Base-by-base conservation (phyloP, 2,113 vertebrate genomes). In the Tyto alba region DNA sequence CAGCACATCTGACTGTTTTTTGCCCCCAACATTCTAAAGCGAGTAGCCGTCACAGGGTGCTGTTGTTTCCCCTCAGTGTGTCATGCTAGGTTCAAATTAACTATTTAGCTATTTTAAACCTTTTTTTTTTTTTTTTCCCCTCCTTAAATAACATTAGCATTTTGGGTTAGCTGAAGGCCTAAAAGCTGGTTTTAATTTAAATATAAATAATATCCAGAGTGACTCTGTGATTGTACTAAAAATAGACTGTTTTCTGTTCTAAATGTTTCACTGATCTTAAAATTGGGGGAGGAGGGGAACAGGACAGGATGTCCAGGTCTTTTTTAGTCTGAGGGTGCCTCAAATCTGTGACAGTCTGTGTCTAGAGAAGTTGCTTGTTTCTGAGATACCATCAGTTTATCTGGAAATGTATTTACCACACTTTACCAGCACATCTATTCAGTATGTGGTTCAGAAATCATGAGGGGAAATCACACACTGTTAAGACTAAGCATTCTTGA, bases 401-500 rank as follows among this genome's bases (percentile, higher is more conserved):
- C 97, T 98, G 96, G 95, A 97, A 97, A 96, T 80, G 71, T 92
- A 94, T 97, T 96, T 95, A 95, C 94, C 93, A 85, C 91, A 59
- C 77, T 94, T 90, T 13, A 95, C 87, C 93, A 96, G 93, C 85
- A 94, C 85, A 88, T 95, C 96, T 96, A 95, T 94, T 96, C 96
- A 95, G 93, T 97, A 79, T 92, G 97, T 68, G 85, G 72, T 89
- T 97, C 97, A 73, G 89, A 96, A 98, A 91, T 88, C 95, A 95
- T 25, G 81, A 93, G 89, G 94, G 93, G 96, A 98, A 98, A 98
- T 98, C 96, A 91, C 98, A 97, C 78, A 59, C 96, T 95, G 96
- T 93, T 96, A 98, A 98, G 97, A 95, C 47, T 34, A 97, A 98
- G 97, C 94, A 97, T 97, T 98, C 97, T 96, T 96, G 96, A 98